Conservation (phyloP, 2,113 vertebrate species). For the Pogonocichla stellata region DNA sequence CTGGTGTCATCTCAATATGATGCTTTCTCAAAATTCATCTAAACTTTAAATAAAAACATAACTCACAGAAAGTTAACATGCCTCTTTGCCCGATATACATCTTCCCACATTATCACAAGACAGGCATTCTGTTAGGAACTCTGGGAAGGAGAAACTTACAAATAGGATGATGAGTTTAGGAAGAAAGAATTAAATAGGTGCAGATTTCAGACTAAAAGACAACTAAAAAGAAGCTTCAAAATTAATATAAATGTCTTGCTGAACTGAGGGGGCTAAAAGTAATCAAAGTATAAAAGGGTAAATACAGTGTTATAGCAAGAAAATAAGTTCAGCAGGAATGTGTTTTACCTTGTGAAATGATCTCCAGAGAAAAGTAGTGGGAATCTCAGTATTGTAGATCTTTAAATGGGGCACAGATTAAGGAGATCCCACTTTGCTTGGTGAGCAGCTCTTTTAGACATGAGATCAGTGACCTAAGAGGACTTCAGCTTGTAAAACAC, state of each 20-base stretch:
- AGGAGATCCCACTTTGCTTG: not conserved
- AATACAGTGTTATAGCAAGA: not conserved
- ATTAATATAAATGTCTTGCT: not conserved
- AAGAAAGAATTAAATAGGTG: not conserved
- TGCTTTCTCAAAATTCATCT: not conserved
- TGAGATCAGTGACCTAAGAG: not conserved
- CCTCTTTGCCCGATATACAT: not conserved
- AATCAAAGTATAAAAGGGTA: not conserved
- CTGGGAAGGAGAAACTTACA: not conserved
- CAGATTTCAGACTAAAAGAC: not conserved
- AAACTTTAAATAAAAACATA: not conserved
- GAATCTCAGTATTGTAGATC: not conserved
- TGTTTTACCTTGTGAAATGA: not conserved
- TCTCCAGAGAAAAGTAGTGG: not conserved
- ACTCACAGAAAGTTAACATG: not conserved
- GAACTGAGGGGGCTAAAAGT: not conserved
- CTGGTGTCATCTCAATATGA: not conserved
- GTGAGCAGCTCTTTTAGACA: not conserved
- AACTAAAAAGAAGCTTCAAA: not conserved
- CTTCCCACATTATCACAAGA: slow-evolving; percentile 44
- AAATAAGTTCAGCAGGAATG: not conserved
- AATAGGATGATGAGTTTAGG: not conserved
- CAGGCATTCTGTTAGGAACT: not conserved
- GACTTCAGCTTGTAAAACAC: not conserved
- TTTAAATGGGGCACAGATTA: not conserved